Evolutionary conservation across 2,888 invertebrate species (phyloP), one percentile per base, ranked within the genome.

Genomic region (Hypercompe scribonia): DNA sequence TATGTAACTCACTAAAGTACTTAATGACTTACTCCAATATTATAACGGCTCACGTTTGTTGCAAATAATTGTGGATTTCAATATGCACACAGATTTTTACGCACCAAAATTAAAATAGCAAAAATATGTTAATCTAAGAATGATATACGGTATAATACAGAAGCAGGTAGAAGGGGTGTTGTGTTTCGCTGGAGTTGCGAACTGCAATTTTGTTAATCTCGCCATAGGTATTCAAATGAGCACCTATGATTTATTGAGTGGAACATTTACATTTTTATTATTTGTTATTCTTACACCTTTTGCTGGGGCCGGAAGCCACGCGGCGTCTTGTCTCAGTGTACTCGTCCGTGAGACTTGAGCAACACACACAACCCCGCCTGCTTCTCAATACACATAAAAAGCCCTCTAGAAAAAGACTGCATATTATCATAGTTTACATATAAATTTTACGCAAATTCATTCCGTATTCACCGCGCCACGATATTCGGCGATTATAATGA

Each of bases 241-340:
- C 89, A 86, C 92, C 92, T 93, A 94, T 96, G 96, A 96, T 96
- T 96, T 96, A 96, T 96, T 95, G 96, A 96, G 96, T 96, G 96
- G 96, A 95, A 95, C 94, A 96, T 96, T 96, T 93, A 92, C 96
- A 96, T 96, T 95, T 96, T 96, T 95, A 96, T 96, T 96, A 96
- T 96, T 96, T 96, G 96, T 96, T 96, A 96, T 96, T 96, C 93
- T 96, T 95, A 92, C 93, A 93, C 93, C 93, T 94, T 93, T 92
- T 89, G 89, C 84, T 90, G 88, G 94, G 95, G 94, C 94, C 94
- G 95, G 95, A 94, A 95, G 95, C 93, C 95, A 94, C 94, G 95
- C 92, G 94, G 94, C 94, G 89, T 92, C 89, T 91, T 94, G 95
- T 95, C 94, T 94, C 94, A 91, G 94, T 88, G 90, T 92, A 91